Percentiles rank a stretch among this genome's conserved stretches.
These are phyloP conservation scores for Nymphalis io DNA, from an alignment of 1,140 invertebrate species.

Conservation along the genomic window DNA sequence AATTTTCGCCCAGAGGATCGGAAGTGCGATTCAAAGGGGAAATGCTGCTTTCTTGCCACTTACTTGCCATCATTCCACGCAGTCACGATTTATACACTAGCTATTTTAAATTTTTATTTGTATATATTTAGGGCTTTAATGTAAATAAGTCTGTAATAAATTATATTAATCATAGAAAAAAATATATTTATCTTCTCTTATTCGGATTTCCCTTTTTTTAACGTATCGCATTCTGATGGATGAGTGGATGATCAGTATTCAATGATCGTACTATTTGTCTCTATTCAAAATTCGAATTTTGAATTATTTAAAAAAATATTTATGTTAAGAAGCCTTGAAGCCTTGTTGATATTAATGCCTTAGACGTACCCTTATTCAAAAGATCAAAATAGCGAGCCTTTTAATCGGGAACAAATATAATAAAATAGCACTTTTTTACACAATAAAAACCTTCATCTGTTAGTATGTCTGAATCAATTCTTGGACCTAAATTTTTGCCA, in stretches of 20 bases:
- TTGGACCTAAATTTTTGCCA: too few relatives aligned
- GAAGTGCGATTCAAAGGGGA: too few relatives aligned
- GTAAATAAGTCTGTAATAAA: too few relatives aligned
- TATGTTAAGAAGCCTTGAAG: slow-evolving; percentile 6
- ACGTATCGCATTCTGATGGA: neutral
- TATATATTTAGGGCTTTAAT: too few relatives aligned
- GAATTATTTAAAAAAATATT: slow-evolving; percentile 18
- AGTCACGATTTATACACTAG: too few relatives aligned
- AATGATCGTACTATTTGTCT: slow-evolving; percentile 12
- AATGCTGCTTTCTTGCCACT: too few relatives aligned
- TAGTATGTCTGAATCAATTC: too few relatives aligned
- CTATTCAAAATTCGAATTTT: slow-evolving; percentile 16
- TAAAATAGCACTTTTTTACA: neutral
- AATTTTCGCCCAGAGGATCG: too few relatives aligned
- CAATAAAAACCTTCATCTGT: too few relatives aligned
- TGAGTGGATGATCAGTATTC: neutral
- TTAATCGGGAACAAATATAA: neutral
- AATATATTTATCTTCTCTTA: neutral
- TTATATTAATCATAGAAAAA: too few relatives aligned
- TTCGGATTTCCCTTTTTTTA: neutral
- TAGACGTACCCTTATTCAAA: slow-evolving; percentile 1
- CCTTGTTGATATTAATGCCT: neutral
- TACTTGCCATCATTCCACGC: too few relatives aligned
- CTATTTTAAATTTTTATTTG: too few relatives aligned
- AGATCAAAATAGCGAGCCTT: neutral